Conservation (phyloP, 2,888 invertebrate species). For the Latheticus oryzae region DNA sequence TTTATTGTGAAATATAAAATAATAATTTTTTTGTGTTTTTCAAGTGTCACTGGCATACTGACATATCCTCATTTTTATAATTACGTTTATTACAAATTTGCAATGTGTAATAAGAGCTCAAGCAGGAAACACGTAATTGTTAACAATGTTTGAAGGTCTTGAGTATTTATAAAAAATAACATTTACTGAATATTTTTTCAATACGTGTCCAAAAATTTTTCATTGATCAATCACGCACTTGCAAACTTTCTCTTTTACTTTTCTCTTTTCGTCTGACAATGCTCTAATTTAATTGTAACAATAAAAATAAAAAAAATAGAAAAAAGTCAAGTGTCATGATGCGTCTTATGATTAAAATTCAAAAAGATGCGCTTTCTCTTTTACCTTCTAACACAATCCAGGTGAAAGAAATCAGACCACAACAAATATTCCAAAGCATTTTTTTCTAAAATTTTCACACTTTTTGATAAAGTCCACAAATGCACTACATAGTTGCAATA, state of each 20-base stretch:
- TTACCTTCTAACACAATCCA: constrained; percentile 54
- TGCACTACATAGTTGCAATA: constrained; percentile 14
- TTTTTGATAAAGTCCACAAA: too few relatives aligned
- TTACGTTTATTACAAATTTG: constrained; percentile 10
- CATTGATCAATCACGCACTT: constrained; percentile 3
- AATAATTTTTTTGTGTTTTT: background rate
- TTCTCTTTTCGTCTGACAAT: constrained; percentile 7
- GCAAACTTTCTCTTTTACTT: constrained; percentile 23
- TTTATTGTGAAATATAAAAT: background rate
- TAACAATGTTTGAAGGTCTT: constrained; percentile 5
- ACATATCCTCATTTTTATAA: constrained; percentile 8
- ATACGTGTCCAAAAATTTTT: too few relatives aligned
- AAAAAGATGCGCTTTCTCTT: constrained; percentile 50
- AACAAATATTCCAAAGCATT: constrained; percentile 51
- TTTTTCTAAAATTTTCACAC: constrained; percentile 30
- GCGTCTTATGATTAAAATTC: constrained; percentile 7
- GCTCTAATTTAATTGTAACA: constrained; percentile 3
- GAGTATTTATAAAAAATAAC: constrained; percentile 1
- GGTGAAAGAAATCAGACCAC: constrained; percentile 55
- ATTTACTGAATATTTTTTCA: too few relatives aligned
- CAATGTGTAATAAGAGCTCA: constrained; percentile 7
- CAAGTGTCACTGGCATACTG: constrained; percentile 10
- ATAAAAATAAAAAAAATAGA: constrained; percentile 13
- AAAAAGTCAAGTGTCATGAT: too few relatives aligned
- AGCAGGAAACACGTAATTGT: constrained; percentile 11